Percentiles rank a stretch among this genome's conserved stretches.
Evolutionary conservation across 2,113 vertebrate genomes (phyloP).

Genomic region (Petromus typicus): DNA sequence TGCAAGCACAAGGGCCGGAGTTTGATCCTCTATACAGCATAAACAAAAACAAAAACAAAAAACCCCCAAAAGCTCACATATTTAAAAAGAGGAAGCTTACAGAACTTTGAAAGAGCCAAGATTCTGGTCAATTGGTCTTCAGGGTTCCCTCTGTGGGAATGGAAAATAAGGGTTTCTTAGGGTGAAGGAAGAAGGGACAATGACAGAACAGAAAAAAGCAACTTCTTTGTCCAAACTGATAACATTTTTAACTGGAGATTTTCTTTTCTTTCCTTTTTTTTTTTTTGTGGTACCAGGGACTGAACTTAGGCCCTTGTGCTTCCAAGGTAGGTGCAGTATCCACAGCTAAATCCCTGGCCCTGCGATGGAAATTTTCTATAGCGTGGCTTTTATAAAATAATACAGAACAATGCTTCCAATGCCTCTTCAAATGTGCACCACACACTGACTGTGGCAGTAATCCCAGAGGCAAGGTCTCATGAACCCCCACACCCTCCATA

Average conservation of each 20-base stretch:
- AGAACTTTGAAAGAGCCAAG: neutral
- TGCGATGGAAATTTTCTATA: constrained; percentile 25
- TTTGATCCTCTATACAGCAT: no score
- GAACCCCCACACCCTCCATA: neutral
- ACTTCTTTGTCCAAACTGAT: neutral
- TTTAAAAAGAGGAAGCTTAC: neutral
- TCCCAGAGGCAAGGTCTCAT: neutral
- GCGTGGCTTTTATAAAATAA: neutral
- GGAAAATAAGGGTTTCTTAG: neutral
- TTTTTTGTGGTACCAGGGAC: neutral
- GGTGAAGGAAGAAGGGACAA: neutral
- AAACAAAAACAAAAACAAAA: neutral
- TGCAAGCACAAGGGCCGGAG: no score
- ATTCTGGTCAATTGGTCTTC: neutral
- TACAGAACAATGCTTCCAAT: neutral
- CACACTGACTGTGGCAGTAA: neutral
- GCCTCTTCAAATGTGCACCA: neutral
- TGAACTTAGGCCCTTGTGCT: no score
- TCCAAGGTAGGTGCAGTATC: no score
- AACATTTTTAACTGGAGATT: neutral
- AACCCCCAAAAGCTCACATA: neutral
- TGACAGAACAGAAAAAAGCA: neutral
- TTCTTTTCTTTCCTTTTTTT: no score
- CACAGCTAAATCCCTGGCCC: no score
- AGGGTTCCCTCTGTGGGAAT: neutral